Conservation (phyloP, 2,113 vertebrate genomes). For the Anolis carolinensis region DNA sequence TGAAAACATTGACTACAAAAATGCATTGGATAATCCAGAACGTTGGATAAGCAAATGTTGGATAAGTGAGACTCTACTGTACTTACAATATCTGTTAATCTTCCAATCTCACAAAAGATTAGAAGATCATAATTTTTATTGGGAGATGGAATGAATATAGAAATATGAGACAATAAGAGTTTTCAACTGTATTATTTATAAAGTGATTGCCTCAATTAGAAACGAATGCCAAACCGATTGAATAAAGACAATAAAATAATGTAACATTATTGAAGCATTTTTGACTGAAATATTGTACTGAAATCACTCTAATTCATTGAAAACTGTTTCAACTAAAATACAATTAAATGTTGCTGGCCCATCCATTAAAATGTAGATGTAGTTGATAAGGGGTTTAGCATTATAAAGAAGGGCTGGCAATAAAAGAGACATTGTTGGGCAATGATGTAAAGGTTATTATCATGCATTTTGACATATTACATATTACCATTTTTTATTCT, state of each 20-base stretch:
- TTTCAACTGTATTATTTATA: constrained; percentile 40
- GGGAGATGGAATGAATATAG: background rate
- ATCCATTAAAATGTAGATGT: too few relatives aligned
- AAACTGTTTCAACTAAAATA: background rate
- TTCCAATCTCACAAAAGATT: constrained; percentile 23
- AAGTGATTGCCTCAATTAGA: constrained; percentile 46
- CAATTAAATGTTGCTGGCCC: too few relatives aligned
- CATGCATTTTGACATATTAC: constrained; percentile 70
- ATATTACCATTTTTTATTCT: constrained; percentile 65
- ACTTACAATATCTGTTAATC: constrained; percentile 26
- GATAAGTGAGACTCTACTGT: too few relatives aligned
- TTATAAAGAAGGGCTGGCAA: too few relatives aligned
- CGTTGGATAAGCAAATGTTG: too few relatives aligned
- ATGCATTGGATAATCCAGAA: too few relatives aligned
- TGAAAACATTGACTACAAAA: too few relatives aligned
- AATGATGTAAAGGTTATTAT: constrained; percentile 71
- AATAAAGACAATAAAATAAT: constrained; percentile 63
- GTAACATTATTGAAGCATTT: constrained; percentile 63
- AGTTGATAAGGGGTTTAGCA: too few relatives aligned
- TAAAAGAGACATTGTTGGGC: constrained; percentile 5
- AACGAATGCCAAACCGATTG: constrained; percentile 42
- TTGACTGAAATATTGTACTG: constrained; percentile 41
- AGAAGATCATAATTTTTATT: constrained; percentile 41
- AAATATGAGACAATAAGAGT: constrained; percentile 31
- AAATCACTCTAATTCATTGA: background rate